Percentiles rank a stretch among this genome's conserved stretches.
phyloP scores from a whole-genome alignment of 2,113 vertebrate genomes.

The Chamaea fasciata region DNA sequence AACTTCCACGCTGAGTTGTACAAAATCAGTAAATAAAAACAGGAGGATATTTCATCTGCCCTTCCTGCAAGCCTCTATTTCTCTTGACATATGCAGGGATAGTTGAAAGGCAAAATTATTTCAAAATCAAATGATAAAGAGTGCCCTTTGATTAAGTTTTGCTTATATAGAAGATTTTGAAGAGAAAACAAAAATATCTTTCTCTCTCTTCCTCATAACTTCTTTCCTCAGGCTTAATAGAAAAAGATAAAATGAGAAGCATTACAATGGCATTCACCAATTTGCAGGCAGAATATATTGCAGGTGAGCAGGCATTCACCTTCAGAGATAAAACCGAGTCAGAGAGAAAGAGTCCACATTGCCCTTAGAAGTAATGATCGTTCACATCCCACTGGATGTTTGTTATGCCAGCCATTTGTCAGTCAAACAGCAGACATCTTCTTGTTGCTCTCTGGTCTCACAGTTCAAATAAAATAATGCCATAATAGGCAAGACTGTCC shows the following conservation, averaged over 20 bases:
- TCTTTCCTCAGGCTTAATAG: slow-evolving; percentile 35
- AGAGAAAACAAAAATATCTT: not conserved
- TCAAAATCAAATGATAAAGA: slow-evolving; percentile 43
- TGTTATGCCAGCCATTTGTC: not conserved
- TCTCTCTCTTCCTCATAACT: not conserved
- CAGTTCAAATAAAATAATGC: not conserved
- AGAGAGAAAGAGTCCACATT: not conserved
- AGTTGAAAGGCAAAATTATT: slow-evolving; percentile 22
- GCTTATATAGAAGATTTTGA: not conserved
- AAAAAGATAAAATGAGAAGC: slow-evolving; percentile 33
- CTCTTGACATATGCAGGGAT: not conserved
- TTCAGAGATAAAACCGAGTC: slow-evolving; percentile 34
- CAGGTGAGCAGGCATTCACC: slow-evolving; percentile 29
- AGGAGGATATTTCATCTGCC: not conserved
- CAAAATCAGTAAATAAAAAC: slow-evolving; percentile 20
- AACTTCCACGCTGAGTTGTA: not conserved
- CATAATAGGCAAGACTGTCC: not conserved
- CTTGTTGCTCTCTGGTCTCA: not conserved
- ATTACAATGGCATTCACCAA: slow-evolving; percentile 31
- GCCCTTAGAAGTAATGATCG: slow-evolving; percentile 14
- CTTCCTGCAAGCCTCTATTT: not conserved
- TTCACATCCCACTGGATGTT: not conserved
- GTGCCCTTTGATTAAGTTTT: not conserved
- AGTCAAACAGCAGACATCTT: not conserved
- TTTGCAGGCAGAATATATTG: slow-evolving; percentile 27